Base-by-base conservation (phyloP, 2,113 vertebrate genomes). In the Rallus limicola region DNA sequence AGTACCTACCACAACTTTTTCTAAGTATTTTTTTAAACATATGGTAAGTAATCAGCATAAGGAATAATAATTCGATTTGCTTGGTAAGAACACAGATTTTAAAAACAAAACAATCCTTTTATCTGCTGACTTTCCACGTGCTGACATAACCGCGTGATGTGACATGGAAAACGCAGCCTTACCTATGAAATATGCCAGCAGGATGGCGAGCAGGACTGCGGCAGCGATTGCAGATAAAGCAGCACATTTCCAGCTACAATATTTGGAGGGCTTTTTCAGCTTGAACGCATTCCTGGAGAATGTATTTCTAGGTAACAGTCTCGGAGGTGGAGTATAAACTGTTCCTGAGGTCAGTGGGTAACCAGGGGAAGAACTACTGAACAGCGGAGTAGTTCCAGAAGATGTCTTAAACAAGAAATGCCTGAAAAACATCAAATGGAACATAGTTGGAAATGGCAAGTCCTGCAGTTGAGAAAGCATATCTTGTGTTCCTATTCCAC, bases 321-420 rank as follows among this genome's bases (percentile, higher is more conserved):
- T 98, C 80, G 99, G 99, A 25, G 99, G 99, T 16, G 99, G 99
- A 7, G 99, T 99, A 70, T 99, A 99, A 95, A 99, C 99, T 1
- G 99, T 99, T 90, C 99, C 99, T 94, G 99, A 99, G 94, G 99
- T 99, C 97, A 99, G 53, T 6, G 99, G 99, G 96, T 99, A 99
- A 60, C 99, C 99, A 0, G 99, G 99, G 82, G 99, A 99, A 82
- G 99, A 99, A 95, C 99, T 99, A 95, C 99, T 99, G 97, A 99
- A 99, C 88, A 99, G 98, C 12, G 99, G 99, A 8, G 99, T 99
- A 83, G 99, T 99, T 96, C 99, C 99, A 25, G 99, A 99, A 18
- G 99, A 99, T 3, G 99, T 99, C 98, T 99, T 99, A 88, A 99
- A 99, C 97, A 99, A 98, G 98, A 99, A 99, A 97, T 99, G 99